phyloP scores from a whole-genome alignment of 2,888 invertebrate species.

The Diaphora mendica region DNA sequence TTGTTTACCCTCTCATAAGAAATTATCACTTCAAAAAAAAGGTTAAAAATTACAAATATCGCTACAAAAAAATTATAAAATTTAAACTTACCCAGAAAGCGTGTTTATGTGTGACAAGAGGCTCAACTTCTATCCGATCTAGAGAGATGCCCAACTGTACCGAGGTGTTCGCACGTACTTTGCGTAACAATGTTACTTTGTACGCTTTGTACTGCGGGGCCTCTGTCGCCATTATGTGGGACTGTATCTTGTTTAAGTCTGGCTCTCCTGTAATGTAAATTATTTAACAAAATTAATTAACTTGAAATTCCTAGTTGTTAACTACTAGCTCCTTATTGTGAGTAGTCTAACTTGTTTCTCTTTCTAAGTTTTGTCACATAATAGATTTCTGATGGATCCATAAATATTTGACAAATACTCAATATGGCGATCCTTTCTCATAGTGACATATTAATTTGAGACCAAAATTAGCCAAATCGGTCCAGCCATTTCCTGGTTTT shows the following conservation, averaged over 20 bases:
- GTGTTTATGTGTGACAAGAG: conserved; percentile 89
- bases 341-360: no score
- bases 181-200: conserved; percentile 92
- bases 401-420: no score
- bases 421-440: no score
- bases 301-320: no score
- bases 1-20: no score
- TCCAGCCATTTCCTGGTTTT: no score
- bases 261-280: conserved; percentile 54
- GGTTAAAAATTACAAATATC: background rate
- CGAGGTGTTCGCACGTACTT: conserved; percentile 92
- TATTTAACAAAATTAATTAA: background rate
- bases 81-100: conserved; percentile 87
- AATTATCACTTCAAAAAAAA: no score
- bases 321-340: no score
- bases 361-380: no score
- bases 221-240: conserved; percentile 92
- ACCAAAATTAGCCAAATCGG: no score
- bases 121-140: conserved; percentile 96
- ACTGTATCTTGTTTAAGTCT: conserved; percentile 89
- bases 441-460: no score
- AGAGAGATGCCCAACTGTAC: conserved; percentile 95
- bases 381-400: no score
- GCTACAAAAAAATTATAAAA: background rate
- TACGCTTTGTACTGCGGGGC: conserved; percentile 95